Percentiles rank a stretch among this genome's conserved stretches.
Conservation (phyloP, 1,140 invertebrate genomes). For the Drosophila parabipectinata region DNA sequence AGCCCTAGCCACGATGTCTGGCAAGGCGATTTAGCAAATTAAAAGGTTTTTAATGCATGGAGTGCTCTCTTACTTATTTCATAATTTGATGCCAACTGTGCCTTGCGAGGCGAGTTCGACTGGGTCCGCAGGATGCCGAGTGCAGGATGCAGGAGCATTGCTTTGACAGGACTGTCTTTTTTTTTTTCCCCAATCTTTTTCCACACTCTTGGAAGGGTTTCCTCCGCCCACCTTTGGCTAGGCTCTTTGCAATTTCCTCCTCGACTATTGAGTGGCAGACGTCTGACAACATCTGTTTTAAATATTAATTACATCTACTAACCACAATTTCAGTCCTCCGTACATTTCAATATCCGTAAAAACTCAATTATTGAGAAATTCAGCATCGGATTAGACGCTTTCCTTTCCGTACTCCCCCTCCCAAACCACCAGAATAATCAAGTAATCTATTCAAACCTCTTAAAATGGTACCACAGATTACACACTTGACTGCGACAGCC, state of each 20-base stretch:
- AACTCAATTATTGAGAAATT: slow-evolving; percentile 1
- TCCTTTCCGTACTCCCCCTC: background rate
- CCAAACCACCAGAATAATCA: slow-evolving; percentile 17
- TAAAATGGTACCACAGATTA: slow-evolving; percentile 63
- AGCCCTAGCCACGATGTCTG: slow-evolving; percentile 61
- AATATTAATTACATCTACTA: background rate
- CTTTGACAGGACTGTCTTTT: slow-evolving; percentile 32
- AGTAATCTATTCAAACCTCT: slow-evolving; percentile 51
- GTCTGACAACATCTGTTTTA: background rate
- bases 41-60: slow-evolving; percentile 84
- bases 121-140: slow-evolving; percentile 33
- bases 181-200: slow-evolving; percentile 35
- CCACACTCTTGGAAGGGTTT: slow-evolving; percentile 31
- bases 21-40: slow-evolving; percentile 84
- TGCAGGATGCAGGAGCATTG: slow-evolving; percentile 3
- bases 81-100: slow-evolving; percentile 75
- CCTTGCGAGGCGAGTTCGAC: slow-evolving; percentile 32
- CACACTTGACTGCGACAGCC: slow-evolving; percentile 69
- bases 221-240: slow-evolving; percentile 8
- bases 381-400: slow-evolving; percentile 16
- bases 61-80: slow-evolving; percentile 81
- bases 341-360: background rate
- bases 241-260: slow-evolving; percentile 29
- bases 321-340: background rate
- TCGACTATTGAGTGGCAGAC: slow-evolving; percentile 25